Evolutionary conservation across 2,888 invertebrate genomes (phyloP).

Genomic region (Eupithecia tripunctaria): DNA sequence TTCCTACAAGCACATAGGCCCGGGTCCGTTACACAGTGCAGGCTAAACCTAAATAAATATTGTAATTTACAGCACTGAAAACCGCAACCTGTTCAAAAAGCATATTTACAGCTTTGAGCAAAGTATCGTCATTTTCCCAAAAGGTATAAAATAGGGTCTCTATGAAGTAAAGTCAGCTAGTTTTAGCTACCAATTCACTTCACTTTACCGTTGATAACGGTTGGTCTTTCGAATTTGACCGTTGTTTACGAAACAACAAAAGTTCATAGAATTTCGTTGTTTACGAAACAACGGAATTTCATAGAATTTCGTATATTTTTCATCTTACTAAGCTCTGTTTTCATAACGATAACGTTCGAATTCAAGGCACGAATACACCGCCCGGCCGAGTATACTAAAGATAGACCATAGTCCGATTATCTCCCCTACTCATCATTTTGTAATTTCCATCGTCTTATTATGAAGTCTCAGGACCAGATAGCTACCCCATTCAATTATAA

Average conservation of each 20-base stretch:
- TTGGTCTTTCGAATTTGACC: not conserved
- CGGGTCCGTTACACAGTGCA: too few species aligned
- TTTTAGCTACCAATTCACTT: not conserved
- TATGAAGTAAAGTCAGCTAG: not conserved
- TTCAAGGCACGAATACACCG: not conserved
- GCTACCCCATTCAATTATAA: slow-evolving; percentile 37
- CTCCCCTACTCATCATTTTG: slow-evolving; percentile 24
- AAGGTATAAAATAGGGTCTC: not conserved
- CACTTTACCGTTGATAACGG: not conserved
- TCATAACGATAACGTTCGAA: not conserved
- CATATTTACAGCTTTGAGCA: not conserved
- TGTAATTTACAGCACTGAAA: slow-evolving; percentile 9
- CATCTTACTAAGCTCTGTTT: not conserved
- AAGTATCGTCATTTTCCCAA: not conserved
- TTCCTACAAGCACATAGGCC: too few species aligned
- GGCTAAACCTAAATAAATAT: slow-evolving; percentile 10
- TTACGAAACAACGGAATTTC: not conserved
- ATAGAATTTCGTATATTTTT: not conserved
- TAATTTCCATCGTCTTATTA: slow-evolving; percentile 25
- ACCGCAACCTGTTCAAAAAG: not conserved
- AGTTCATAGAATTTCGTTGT: not conserved
- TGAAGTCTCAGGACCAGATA: slow-evolving; percentile 18
- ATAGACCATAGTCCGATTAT: slow-evolving; percentile 25
- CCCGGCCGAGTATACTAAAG: slow-evolving; percentile 8
- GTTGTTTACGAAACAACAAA: not conserved